A percentile compares a stretch with the other conserved stretches of the same genome.
phyloP scores from a whole-genome alignment of 1,140 invertebrate genomes.

The Potamilus streckersoni region DNA sequence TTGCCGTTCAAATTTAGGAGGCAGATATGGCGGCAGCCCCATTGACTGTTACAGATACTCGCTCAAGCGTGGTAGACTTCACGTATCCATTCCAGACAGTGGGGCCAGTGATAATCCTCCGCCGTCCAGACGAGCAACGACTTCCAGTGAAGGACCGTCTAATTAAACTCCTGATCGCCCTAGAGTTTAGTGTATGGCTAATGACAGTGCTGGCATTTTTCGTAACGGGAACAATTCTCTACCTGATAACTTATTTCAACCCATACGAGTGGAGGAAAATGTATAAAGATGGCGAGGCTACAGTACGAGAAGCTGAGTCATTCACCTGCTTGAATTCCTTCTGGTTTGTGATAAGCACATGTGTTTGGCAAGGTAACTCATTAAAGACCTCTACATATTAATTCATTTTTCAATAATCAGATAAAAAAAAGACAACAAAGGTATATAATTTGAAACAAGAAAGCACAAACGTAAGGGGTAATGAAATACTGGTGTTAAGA shows the following conservation, averaged over 20 bases:
- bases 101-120: conserved; percentile 57
- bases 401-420: too few species aligned
- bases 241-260: conserved; percentile 84
- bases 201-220: conserved; percentile 53
- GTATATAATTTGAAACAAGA: too few species aligned
- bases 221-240: conserved; percentile 93
- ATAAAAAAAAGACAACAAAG: too few species aligned
- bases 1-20: conserved; percentile 35
- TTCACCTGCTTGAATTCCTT: conserved; percentile 62
- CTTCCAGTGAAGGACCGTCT: conserved; percentile 69
- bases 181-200: conserved; percentile 80
- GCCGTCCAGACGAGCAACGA: conserved; percentile 40
- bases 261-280: conserved; percentile 91
- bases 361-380: conserved; percentile 54
- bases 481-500: too few species aligned
- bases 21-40: conserved; percentile 59
- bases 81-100: conserved; percentile 58
- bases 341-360: conserved; percentile 56
- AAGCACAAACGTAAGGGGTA: too few species aligned
- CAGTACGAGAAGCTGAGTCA: conserved; percentile 48
- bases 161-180: conserved; percentile 94
- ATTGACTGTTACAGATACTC: conserved; percentile 52
- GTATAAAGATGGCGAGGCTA: conserved; percentile 51
- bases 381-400: not conserved
- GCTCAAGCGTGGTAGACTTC: conserved; percentile 56